Evolutionary conservation across 1,140 invertebrate genomes (phyloP), one percentile per base, ranked within the genome.

Genomic region (Aphaenogaster ashmeadi): DNA sequence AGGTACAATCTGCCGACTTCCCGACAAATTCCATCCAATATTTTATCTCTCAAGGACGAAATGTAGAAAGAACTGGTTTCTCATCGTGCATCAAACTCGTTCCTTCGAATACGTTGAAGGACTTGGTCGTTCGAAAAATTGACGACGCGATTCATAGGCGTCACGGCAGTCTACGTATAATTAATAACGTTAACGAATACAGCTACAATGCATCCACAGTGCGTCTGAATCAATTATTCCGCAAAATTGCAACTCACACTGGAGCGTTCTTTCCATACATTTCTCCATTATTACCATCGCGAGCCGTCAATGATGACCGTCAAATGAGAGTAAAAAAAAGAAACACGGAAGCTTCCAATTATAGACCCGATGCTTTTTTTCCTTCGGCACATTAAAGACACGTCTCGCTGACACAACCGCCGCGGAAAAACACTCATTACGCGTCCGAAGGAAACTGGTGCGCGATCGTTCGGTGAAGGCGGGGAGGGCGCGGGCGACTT

Each of bases 1-100:
- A 62, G 44, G n/a, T 56, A 44, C 79, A 27, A 81, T 58, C 13
- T 54, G 58, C 47, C 47, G 36, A 50, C 38, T 79, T 60, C 13
- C 27, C 74, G 41, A 79, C 18, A 77, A 87, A 71, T 71, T 66
- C 56, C 54, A n/a, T 13, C 47, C 64, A 41, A 87, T 71, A 50
- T 78, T 89, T 90, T 60, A 47, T 38, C 15, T 38, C 11, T 38
- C 72, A 71, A 69, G 58, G 66, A 58, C 54, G 13, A 80, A 77
- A 56, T 33, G 54, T 74, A 60, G 58, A 88, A 90, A 71, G 88
- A 91, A 91, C 89, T 91, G 89, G 88, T 91, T 91, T 90, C 79
- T 75, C 75, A 72, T 15, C 79, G 44, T 54, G 54, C 84, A 81
- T 80, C 74, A 91, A 89, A 91, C 89, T 91, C 67, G 88, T 89